Evolutionary conservation across 2,888 invertebrate genomes (phyloP), one percentile per base, ranked within the genome.

Genomic region (Nesidiocoris tenuis): DNA sequence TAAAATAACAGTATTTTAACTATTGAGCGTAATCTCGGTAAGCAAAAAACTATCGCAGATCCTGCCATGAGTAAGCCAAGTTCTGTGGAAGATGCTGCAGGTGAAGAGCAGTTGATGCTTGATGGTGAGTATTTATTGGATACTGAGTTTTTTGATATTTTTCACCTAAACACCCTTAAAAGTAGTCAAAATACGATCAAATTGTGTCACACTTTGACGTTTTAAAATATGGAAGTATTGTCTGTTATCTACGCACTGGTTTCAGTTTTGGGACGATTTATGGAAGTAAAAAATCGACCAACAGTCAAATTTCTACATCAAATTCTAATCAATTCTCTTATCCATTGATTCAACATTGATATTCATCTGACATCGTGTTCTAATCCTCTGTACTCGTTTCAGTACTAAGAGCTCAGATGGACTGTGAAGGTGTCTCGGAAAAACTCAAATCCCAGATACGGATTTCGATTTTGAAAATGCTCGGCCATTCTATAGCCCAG

Each of bases 371-470:
- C n/a, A n/a, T n/a, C n/a, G n/a, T n/a, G n/a, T n/a, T n/a, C n/a
- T n/a, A n/a, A n/a, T n/a, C n/a, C n/a, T 65, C n/a, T 9, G 24
- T 55, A 5, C 3, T 12, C 24, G 19, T 59, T 70, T 25, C 56
- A 77, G 77, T 75, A 54, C 65, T 75, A 12, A 75, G 66, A 64
- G 77, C 64, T 1, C 72, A 72, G 39, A 72, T 59, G 67, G 74
- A 74, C 59, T 67, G 61, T 25, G 76, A 76, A 66, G 77, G 77
- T 22, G 68, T 77, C 18, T 72, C 77, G n/a, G 70, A 61, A 57
- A 78, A 72, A 56, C 57, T 78, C 23, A 77, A 63, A 63, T 71
- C 76, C 25, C 71, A 76, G 75, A 77, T 77, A 18, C 74, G 76
- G 22, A 70, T 65, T 54, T 77, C 77, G 61, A 75, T 78, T 16